Base-by-base conservation (phyloP, 2,888 invertebrate species). In the Agrenia bidenticulata region DNA sequence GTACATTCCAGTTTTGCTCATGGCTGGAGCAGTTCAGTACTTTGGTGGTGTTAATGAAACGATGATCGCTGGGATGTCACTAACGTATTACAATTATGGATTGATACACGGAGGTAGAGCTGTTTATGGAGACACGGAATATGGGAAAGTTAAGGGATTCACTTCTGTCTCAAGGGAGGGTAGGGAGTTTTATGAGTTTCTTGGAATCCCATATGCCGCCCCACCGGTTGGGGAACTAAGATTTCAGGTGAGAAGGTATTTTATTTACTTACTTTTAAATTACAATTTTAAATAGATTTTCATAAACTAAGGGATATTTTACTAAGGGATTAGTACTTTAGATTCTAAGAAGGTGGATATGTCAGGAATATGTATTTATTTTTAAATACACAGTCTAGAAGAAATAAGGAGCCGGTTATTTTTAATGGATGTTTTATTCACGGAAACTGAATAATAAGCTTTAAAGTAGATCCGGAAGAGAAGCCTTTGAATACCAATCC, bases 1-100 rank as follows among this genome's bases (percentile, higher is more conserved):
- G 24, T 70, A 70, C 56, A 11, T 70, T n/a, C 60, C 70, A n/a
- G 15, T 70, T 2, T 15, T 67, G 19, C 4, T 63, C 1, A n/a
- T 57, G 2, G 70, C 63, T 5, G 70, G 53, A 11, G n/a, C 27
- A 17, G 59, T 67, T 32, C 64, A 67, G 42, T 67, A 65, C 45
- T 67, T 59, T 62, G 70, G 70, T 11, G 70, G 70, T 15, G 57
- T 65, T n/a, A 70, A 70, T 67, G 70, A 70, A 32, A 26, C 50
- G 21, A 55, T 70, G 56, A 63, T 70, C 24, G 64, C 61, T 50
- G 19, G 60, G 4, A 67, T 70, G 60, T 62, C 64, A 4, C 56
- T 62, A 23, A 23, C 37, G 15, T 67, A 69, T 64, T 24, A 39
- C 19, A 63, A 70, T 50, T 70, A 67, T 19, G 70, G 65, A 7